Base-by-base conservation (phyloP, 2,888 invertebrate species). In the Rhamphomyia laevipes region DNA sequence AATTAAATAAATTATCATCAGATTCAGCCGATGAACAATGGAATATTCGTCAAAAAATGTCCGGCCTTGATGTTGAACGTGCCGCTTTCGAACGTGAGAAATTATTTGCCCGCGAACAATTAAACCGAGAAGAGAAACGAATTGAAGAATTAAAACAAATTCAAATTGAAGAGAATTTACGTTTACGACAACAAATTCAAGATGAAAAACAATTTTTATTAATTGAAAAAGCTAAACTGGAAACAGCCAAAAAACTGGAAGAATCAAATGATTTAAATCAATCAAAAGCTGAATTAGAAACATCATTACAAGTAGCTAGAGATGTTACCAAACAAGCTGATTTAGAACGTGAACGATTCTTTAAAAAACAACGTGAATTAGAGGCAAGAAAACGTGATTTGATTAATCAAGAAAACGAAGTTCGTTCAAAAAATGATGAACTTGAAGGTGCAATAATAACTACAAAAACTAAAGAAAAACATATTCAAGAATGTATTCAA, bases 21-120 rank as follows among this genome's bases (percentile, higher is more conserved):
- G 67, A 66, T 11, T 58, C 67, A 0, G 63, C 66, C 0, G 69
- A 71, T 42, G 70, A 71, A 35, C 68, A 67, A 47, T 71, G 70
- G 70, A 60, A 63, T 31, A 47, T 69, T 13, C 60, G 68, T 0
- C 68, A 70, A 55, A 66, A 66, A 48, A 56, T 68, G 57, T 56
- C 65, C n/a, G 57, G 62, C 7, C 50, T 71, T 4, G 71, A 71
- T 48, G 63, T 64, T 1, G 71, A 71, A 21, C 63, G 64, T 48
- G 50, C 57, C 11, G 59, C 67, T 0, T 67, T 71, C 27, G 66
- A 67, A 37, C 62, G 63, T 11, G 71, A 71, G 46, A 66, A 66
- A 37, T 54, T 61, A n/a, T 62, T 62, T 18, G 56, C 60, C 7
- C 58, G 69, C 1, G 69, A 70, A 45, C 69, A 70, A 53, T 53